Conservation (phyloP, 2,888 invertebrate genomes). For the Nymphalis polychloros region DNA sequence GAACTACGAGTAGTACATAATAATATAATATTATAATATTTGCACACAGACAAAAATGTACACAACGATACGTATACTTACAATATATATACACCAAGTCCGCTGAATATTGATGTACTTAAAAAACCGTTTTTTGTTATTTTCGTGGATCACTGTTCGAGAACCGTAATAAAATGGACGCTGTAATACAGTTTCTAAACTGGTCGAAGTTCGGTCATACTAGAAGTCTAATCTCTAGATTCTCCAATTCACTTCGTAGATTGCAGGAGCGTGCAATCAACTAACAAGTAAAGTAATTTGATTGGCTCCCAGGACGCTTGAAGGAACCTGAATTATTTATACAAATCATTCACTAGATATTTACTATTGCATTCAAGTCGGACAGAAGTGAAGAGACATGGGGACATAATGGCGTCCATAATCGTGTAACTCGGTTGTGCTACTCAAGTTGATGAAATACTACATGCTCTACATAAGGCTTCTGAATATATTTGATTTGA, state of each 20-base stretch:
- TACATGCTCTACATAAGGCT: neutral
- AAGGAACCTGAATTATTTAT: slow-evolving; percentile 61
- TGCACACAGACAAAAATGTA: no score
- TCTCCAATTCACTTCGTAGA: slow-evolving; percentile 19
- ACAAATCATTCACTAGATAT: slow-evolving; percentile 53
- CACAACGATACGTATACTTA: no score
- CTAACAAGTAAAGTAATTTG: slow-evolving; percentile 69
- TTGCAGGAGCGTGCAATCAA: slow-evolving; percentile 37
- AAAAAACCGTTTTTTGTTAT: neutral
- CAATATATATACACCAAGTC: no score
- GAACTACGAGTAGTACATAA: no score
- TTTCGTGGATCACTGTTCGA: slow-evolving; percentile 1
- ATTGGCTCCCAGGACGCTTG: slow-evolving; percentile 53
- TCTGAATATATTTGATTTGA: no score
- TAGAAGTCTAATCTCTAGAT: slow-evolving; percentile 14
- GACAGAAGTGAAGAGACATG: neutral
- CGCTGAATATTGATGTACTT: no score
- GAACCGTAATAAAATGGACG: slow-evolving; percentile 8
- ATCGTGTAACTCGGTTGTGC: neutral
- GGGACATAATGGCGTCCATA: neutral
- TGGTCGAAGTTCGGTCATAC: slow-evolving; percentile 11
- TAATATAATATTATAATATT: no score
- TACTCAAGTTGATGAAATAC: neutral
- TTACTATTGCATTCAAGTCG: slow-evolving; percentile 32
- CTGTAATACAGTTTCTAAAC: slow-evolving; percentile 11